Conservation (phyloP, 2,797 vertebrate genomes). For the Borostomias antarcticus region DNA sequence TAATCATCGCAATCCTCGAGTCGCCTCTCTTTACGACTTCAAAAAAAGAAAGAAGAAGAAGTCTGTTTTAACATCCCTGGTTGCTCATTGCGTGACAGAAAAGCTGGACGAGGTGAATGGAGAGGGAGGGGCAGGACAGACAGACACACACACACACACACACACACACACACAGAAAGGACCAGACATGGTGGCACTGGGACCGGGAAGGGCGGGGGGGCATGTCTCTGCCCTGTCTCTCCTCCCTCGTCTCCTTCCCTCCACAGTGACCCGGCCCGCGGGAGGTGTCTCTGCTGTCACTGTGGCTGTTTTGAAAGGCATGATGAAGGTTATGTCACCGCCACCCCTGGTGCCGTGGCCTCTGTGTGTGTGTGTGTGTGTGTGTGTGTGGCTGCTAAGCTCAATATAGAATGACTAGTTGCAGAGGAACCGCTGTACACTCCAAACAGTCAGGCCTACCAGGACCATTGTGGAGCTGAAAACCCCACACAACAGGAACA, state of each 20-base stretch:
- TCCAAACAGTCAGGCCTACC: conserved; percentile 32
- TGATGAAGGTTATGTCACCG: background rate
- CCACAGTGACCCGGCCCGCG: background rate
- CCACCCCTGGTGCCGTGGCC: background rate
- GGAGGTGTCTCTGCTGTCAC: background rate
- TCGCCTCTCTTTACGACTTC: too few relatives aligned
- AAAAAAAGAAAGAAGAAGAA: too few relatives aligned
- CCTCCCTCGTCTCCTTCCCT: background rate
- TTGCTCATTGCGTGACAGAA: background rate
- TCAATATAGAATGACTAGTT: background rate
- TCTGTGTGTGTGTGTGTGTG: background rate
- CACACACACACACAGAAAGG: background rate
- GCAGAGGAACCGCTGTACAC: conserved; percentile 49
- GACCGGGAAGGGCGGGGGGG: too few relatives aligned
- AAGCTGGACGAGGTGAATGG: background rate
- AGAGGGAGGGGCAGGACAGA: background rate
- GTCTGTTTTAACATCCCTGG: too few relatives aligned
- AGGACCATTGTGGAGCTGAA: conserved; percentile 17
- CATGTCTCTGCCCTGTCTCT: background rate
- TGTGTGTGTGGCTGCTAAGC: conserved; percentile 21
- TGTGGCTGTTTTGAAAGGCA: background rate
- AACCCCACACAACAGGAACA: conserved; percentile 35
- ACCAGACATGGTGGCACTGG: background rate
- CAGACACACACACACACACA: background rate
- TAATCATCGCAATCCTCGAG: too few relatives aligned